Percentiles rank a stretch among this genome's conserved stretches.
phyloP scores from a whole-genome alignment of 2,797 vertebrate genomes.

The Lateolabrax maculatus region DNA sequence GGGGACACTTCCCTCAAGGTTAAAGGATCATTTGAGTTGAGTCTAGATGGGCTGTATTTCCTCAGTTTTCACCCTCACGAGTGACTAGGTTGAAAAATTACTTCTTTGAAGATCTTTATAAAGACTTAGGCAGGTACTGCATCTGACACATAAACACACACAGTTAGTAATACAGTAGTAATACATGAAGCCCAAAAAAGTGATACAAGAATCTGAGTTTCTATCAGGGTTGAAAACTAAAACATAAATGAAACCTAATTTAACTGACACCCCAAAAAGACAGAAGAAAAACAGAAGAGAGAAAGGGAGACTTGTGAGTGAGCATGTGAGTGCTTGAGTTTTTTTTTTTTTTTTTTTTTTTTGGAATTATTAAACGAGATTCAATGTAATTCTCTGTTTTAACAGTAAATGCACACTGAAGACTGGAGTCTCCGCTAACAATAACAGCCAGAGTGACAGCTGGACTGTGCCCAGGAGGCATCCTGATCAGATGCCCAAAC shows the following conservation, averaged over 20 bases:
- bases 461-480: background rate
- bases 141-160: background rate
- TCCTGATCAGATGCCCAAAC: background rate
- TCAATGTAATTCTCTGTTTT: background rate
- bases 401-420: background rate
- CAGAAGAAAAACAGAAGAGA: background rate
- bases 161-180: background rate
- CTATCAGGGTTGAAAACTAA: background rate
- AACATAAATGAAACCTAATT: rapidly evolving
- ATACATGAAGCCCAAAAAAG: background rate
- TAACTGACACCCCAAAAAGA: background rate
- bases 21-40: conserved; percentile 31
- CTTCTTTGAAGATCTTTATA: background rate
- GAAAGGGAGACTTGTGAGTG: background rate
- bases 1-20: conserved; percentile 43
- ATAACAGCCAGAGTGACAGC: background rate
- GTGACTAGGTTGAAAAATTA: background rate
- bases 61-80: background rate
- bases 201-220: background rate
- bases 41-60: conserved; percentile 1
- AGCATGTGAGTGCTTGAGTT: background rate
- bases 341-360: too few species aligned
- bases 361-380: background rate
- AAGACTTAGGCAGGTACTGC: background rate
- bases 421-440: background rate